Evolutionary conservation across 2,888 invertebrate species (phyloP), one percentile per base, ranked within the genome.

Genomic region (Coenonympha arcania): DNA sequence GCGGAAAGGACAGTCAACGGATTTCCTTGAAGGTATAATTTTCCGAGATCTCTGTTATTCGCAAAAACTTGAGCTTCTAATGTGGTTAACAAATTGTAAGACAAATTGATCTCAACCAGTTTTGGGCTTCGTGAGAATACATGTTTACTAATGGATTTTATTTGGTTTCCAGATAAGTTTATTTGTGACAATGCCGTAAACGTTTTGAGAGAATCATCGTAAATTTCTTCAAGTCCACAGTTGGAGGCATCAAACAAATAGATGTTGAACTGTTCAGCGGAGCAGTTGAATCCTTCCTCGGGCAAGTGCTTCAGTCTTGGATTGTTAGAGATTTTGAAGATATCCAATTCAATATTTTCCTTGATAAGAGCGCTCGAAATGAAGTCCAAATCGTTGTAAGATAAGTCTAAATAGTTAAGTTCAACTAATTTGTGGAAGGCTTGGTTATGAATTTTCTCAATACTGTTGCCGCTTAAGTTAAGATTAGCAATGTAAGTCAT

Each of bases 191-290:
- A 70, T 28, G 90, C 90, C 1, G 92, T 90, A 89, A 94, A 92
- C 2, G 91, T 89, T 58, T 89, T 88, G 66, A 94, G 90, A 0
- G 91, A 90, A 57, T 89, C 88, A 57, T 89, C 88, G 36, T 87
- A 87, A 47, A 92, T 79, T 52, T 87, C 87, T 41, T 88, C 87
- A 15, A 94, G 85, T 6, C 90, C 91, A 67, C 94, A 94, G 67
- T 91, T 89, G 3, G 92, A 90, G 15, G 93, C 90, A 59, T 94
- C 93, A 64, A 94, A 90, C 34, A 88, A 85, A 68, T 90, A 90
- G 52, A 91, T 88, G 56, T 89, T 90, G 64, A 89, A 90, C 64
- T 87, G 84, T 47, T 88, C 88, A 28, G 87, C 88, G 20, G 86
- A 85, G 58, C 89, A 88, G 57, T 87, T 87, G 71, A 93, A 93